These are phyloP conservation scores for Xiphias gladius DNA, from an alignment of 2,113 vertebrate genomes.

Conservation along the genomic window DNA sequence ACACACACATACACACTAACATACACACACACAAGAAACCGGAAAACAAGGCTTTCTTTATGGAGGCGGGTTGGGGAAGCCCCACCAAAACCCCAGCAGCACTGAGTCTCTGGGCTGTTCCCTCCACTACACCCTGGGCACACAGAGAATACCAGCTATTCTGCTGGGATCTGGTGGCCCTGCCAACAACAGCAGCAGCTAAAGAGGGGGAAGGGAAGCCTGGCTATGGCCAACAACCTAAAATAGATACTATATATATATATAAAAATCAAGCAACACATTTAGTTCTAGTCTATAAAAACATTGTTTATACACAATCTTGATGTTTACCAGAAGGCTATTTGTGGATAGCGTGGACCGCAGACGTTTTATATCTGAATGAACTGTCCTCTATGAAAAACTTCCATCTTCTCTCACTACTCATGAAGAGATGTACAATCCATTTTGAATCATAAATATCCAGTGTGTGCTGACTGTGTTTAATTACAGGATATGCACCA, in stretches of 20 bases:
- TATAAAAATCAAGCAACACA: constrained; percentile 70
- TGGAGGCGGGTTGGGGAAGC: constrained; percentile 71
- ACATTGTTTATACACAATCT: constrained; percentile 66
- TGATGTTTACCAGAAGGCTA: constrained; percentile 74
- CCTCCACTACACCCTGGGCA: constrained; percentile 52
- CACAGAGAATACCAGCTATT: constrained; percentile 74
- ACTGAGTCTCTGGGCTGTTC: constrained; percentile 51
- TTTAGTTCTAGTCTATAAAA: constrained; percentile 76
- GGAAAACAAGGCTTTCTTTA: constrained; percentile 70
- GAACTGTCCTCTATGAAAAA: constrained; percentile 68
- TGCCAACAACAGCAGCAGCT: constrained; percentile 79
- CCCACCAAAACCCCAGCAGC: constrained; percentile 75
- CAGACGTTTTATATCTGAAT: constrained; percentile 62
- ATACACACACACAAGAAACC: not conserved
- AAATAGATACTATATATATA: constrained; percentile 74
- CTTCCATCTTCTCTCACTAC: constrained; percentile 31
- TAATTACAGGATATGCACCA: constrained; percentile 61
- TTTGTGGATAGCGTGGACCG: constrained; percentile 62
- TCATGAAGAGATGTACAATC: constrained; percentile 26
- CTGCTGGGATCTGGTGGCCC: constrained; percentile 50
- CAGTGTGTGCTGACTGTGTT: constrained; percentile 53
- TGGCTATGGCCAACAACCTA: constrained; percentile 64
- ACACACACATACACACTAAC: constrained; percentile 14
- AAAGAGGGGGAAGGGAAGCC: constrained; percentile 78
- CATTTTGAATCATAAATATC: constrained; percentile 59